Base-by-base conservation (phyloP, 1,140 invertebrate genomes). In the Pygmarrhopalites habei region DNA sequence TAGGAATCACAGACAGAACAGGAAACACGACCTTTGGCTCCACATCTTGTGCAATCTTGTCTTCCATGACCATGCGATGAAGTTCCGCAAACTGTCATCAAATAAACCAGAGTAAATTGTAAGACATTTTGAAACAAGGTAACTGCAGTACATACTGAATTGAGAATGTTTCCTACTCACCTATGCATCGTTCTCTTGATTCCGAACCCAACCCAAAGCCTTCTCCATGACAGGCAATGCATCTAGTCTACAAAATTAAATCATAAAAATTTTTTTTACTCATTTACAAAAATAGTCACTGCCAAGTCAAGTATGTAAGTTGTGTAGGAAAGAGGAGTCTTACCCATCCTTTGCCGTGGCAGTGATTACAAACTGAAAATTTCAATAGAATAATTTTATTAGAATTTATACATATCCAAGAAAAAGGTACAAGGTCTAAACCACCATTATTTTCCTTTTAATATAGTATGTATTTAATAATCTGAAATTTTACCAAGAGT, bases 301-400 rank as follows among this genome's bases (percentile, higher is more conserved):
- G n/a, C n/a, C n/a, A n/a, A n/a, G n/a, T n/a, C n/a, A n/a, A n/a
- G n/a, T n/a, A n/a, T n/a, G n/a, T n/a, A n/a, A n/a, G n/a, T n/a
- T n/a, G n/a, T n/a, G n/a, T n/a, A n/a, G n/a, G n/a, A n/a, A n/a
- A n/a, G n/a, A n/a, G 44, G 30, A 53, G n/a, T n/a, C 67, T 72
- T 73, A 82, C 80, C 74, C 76, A 77, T 62, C 81, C 81, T 64
- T 78, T 75, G 3, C 80, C 81, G 60, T 76, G 72, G 69, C 82
- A 83, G 26, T 77, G 74, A 23, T 71, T 69, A 72, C 82, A 83
- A n/a, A 73, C 72, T 7, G n/a, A n/a, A n/a, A n/a, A n/a, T n/a
- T n/a, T n/a, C n/a, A n/a, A n/a, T n/a, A n/a, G n/a, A n/a, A n/a
- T n/a, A n/a, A n/a, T n/a, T n/a, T n/a, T n/a, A n/a, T n/a, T n/a